A percentile compares a stretch with the other conserved stretches of the same genome.
phyloP scores from a whole-genome alignment of 2,113 vertebrate species.

The Axis porcinus region DNA sequence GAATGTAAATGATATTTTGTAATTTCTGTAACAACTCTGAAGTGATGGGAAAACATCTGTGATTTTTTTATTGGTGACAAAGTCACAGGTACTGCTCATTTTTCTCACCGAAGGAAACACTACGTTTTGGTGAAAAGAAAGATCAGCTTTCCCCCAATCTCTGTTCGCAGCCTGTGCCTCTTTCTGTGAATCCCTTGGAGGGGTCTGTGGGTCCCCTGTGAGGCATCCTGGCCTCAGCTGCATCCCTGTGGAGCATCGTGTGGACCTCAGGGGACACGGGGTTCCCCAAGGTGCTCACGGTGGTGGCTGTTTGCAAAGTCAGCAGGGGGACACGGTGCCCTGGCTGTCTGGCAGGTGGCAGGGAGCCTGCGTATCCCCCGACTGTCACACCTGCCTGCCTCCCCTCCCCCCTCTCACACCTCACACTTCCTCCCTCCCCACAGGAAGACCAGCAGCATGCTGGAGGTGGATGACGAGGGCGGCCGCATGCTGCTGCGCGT shows the following conservation, averaged over 20 bases:
- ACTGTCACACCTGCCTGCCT: background rate
- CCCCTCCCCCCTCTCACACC: too few relatives aligned
- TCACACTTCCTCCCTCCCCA: accelerated
- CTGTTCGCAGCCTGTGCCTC: background rate
- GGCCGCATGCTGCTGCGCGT: constrained; percentile 95
- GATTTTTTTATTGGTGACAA: background rate
- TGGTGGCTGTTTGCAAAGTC: background rate
- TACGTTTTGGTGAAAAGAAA: background rate
- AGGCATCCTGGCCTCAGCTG: background rate
- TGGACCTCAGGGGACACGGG: background rate
- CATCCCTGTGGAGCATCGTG: accelerated
- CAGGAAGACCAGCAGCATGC: constrained; percentile 94
- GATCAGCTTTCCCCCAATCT: accelerated
- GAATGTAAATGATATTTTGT: background rate
- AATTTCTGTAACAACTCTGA: background rate
- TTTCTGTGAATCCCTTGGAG: background rate
- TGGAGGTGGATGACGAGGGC: constrained; percentile 97
- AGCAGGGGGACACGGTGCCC: accelerated
- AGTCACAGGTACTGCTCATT: background rate
- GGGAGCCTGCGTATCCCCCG: accelerated
- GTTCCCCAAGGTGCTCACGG: background rate
- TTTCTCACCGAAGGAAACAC: background rate
- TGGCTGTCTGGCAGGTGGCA: accelerated
- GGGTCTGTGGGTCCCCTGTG: background rate
- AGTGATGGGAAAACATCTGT: background rate